Evolutionary conservation across 2,113 vertebrate genomes (phyloP).

Genomic region (Mus spicilegus): DNA sequence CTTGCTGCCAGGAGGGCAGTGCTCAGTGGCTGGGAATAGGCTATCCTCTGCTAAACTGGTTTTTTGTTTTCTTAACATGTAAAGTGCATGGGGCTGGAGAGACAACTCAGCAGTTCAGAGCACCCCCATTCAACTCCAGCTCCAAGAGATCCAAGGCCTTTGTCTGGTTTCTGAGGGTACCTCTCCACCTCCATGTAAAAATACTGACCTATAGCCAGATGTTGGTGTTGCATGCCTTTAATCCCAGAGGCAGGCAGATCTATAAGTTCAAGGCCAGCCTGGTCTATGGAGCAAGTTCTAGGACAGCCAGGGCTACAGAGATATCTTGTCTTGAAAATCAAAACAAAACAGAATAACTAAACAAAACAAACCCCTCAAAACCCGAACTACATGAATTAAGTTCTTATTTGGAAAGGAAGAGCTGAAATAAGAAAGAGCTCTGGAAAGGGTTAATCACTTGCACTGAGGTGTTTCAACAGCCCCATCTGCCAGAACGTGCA

Average conservation of each 20-base stretch:
- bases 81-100: neutral
- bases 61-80: neutral
- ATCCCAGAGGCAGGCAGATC: neutral
- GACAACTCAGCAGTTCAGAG: neutral
- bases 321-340: neutral
- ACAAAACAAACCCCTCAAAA: neutral
- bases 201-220: neutral
- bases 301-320: neutral
- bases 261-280: neutral
- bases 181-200: neutral
- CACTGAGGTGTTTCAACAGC: neutral
- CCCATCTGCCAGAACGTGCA: neutral
- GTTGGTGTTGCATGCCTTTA: neutral
- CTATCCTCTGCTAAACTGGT: neutral
- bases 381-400: neutral
- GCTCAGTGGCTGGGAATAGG: neutral
- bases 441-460: neutral
- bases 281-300: neutral
- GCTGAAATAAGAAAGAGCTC: neutral
- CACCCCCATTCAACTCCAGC: neutral
- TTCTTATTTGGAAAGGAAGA: constrained; percentile 31
- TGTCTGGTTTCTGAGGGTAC: neutral
- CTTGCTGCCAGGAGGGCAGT: neutral
- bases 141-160: neutral
- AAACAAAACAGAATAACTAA: neutral